Evolutionary conservation across 2,888 invertebrate species (phyloP).

Genomic region (Dichetophora obliterata): DNA sequence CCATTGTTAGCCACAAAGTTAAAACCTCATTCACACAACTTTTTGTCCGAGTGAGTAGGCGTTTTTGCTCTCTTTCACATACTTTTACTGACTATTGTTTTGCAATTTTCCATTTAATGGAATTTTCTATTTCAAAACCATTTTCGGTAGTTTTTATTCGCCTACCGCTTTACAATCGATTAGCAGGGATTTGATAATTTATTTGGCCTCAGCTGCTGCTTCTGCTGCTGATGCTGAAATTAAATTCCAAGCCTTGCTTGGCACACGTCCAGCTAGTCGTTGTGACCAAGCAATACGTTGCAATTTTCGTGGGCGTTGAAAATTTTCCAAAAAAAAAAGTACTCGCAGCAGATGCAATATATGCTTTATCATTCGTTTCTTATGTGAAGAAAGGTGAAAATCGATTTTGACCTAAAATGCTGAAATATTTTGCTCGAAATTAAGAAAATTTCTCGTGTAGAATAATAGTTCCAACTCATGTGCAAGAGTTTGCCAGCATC

Average conservation of each 20-base stretch:
- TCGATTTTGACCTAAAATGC: not conserved
- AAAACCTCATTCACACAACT: not conserved
- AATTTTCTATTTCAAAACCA: conserved; percentile 8
- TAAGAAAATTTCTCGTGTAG: too few relatives aligned
- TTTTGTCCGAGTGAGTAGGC: conserved; percentile 10
- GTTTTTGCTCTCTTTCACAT: conserved; percentile 1
- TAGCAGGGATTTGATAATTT: not conserved
- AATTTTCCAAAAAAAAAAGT: not conserved
- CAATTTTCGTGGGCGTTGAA: conserved; percentile 12
- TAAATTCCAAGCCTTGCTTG: not conserved
- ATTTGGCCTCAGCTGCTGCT: conserved; percentile 23
- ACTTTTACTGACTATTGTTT: not conserved
- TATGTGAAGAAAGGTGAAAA: not conserved
- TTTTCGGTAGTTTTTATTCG: not conserved
- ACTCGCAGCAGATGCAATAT: conserved; percentile 17
- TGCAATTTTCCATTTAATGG: conserved; percentile 11
- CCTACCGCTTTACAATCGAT: not conserved
- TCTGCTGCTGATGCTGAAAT: not conserved
- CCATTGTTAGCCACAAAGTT: not conserved
- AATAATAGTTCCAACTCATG: too few relatives aligned
- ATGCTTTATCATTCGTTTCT: not conserved
- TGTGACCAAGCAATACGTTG: not conserved
- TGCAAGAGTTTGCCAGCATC: too few relatives aligned
- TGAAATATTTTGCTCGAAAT: too few relatives aligned
- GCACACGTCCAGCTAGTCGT: conserved; percentile 7